A percentile compares a stretch with the other conserved stretches of the same genome.
These are phyloP conservation scores for Coracopsis vasa DNA, from an alignment of 2,113 vertebrate genomes.

Conservation along the genomic window DNA sequence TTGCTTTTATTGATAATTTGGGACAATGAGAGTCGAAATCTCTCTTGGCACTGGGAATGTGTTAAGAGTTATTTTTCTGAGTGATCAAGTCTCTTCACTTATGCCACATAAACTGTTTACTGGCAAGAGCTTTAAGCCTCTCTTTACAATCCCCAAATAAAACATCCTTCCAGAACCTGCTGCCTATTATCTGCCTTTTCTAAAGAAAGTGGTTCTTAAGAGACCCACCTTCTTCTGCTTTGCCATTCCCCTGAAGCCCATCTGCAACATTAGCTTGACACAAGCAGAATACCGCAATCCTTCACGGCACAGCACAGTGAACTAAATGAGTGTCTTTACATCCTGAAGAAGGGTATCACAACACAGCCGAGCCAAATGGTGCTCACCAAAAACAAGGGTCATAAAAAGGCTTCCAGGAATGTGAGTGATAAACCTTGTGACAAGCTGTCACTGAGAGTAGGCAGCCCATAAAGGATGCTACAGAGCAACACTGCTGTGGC, in stretches of 20 bases:
- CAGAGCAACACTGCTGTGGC: neutral
- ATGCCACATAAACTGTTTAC: neutral
- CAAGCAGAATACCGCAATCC: neutral
- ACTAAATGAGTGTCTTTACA: neutral
- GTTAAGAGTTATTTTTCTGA: neutral
- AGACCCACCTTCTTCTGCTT: neutral
- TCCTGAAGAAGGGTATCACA: neutral
- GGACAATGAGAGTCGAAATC: neutral
- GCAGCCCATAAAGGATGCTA: neutral
- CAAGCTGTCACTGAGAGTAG: neutral
- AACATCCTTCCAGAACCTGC: neutral
- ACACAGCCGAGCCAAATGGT: neutral
- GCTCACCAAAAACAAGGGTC: neutral
- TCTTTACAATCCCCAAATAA: slow-evolving; percentile 25
- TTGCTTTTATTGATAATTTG: neutral
- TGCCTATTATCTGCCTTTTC: slow-evolving; percentile 7
- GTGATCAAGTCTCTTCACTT: neutral
- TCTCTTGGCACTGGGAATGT: neutral
- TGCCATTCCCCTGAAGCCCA: neutral
- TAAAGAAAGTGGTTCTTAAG: neutral
- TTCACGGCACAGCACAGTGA: rapidly evolving
- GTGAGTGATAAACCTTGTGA: neutral
- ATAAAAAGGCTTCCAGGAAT: neutral
- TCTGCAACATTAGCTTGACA: neutral
- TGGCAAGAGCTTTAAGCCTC: neutral